A percentile compares a stretch with the other conserved stretches of the same genome.
phyloP scores from a whole-genome alignment of 1,140 invertebrate genomes.

The Drosophila pseudoobscura region DNA sequence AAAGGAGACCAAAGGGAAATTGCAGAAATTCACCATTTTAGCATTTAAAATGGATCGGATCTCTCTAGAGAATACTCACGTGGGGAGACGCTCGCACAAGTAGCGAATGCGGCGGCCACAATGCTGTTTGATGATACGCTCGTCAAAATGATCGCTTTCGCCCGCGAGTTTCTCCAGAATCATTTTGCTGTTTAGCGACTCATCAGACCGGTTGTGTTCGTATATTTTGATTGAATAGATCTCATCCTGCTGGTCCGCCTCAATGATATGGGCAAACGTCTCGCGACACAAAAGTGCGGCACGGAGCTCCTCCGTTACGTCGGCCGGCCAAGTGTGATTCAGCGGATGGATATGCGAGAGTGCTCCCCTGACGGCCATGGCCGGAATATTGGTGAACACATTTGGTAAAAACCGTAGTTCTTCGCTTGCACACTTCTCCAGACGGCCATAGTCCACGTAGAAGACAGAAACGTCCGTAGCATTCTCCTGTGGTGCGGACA shows the following conservation, averaged over 20 bases:
- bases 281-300: not conserved
- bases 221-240: conserved; percentile 23
- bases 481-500: not conserved
- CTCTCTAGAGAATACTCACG: conserved; percentile 6
- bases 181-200: conserved; percentile 9
- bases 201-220: rapidly evolving
- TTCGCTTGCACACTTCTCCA: not conserved
- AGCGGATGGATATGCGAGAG: conserved; percentile 43
- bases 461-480: conserved; percentile 9
- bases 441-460: conserved; percentile 41
- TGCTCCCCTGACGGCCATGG: conserved; percentile 31
- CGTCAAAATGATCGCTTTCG: conserved; percentile 18
- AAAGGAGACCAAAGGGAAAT: no score
- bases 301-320: not conserved
- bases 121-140: not conserved
- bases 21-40: no score
- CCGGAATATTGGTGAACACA: not conserved
- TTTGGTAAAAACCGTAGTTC: conserved; percentile 25
- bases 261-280: conserved; percentile 8
- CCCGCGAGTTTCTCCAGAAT: conserved; percentile 28
- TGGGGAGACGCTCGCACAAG: conserved; percentile 46
- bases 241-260: conserved; percentile 19
- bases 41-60: not conserved
- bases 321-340: conserved; percentile 28
- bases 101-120: conserved; percentile 43